Conservation (phyloP, 2,113 vertebrate genomes). For the Psammodynastes pulverulentus region DNA sequence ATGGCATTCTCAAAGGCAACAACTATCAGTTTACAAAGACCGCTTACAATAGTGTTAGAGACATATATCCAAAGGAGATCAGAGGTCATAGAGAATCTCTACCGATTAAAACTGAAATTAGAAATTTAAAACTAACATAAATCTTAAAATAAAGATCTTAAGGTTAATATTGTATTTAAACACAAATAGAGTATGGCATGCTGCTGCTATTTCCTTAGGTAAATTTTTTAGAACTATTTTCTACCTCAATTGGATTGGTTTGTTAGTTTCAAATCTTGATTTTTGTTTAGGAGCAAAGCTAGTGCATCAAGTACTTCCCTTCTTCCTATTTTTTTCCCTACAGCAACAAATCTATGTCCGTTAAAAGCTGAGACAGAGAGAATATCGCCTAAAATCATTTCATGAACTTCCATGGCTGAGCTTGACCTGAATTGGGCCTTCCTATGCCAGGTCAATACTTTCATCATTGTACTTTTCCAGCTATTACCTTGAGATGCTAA, state of each 20-base stretch:
- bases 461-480: background rate
- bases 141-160: background rate
- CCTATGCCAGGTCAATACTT: background rate
- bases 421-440: background rate
- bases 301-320: background rate
- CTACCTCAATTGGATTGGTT: background rate
- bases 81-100: background rate
- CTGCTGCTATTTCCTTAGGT: background rate
- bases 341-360: background rate
- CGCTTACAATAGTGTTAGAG: background rate
- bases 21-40: background rate
- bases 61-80: background rate
- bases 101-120: background rate
- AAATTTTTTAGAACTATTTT: background rate
- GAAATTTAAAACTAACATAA: background rate
- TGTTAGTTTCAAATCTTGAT: background rate
- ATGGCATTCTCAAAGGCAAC: background rate
- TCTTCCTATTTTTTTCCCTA: background rate
- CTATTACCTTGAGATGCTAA: background rate
- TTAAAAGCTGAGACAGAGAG: background rate
- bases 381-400: background rate
- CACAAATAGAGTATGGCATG: background rate
- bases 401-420: background rate
- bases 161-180: rapidly evolving
- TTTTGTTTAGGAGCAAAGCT: background rate